These are phyloP conservation scores for Neodiprion fabricii DNA, from an alignment of 1,140 invertebrate species.

Conservation along the genomic window DNA sequence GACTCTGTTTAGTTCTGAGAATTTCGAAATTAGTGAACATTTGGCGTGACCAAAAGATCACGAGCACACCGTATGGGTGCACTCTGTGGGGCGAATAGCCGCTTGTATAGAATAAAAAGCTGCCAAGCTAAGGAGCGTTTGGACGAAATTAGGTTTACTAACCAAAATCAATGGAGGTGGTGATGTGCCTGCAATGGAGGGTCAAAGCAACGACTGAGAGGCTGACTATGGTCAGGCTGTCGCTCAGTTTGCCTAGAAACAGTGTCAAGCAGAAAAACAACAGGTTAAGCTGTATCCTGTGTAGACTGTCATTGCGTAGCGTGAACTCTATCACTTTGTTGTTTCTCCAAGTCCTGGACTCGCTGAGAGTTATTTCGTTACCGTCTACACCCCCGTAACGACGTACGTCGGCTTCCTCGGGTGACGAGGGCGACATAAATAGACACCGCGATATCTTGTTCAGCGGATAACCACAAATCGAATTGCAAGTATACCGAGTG, in stretches of 20 bases:
- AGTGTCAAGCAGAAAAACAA: conserved; percentile 21
- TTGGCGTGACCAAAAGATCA: too few relatives aligned
- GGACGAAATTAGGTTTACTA: background rate
- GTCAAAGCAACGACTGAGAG: conserved; percentile 21
- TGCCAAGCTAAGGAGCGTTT: conserved; percentile 9
- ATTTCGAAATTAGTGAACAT: too few relatives aligned
- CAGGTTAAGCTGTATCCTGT: conserved; percentile 25
- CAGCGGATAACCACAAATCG: background rate
- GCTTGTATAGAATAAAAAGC: conserved; percentile 12
- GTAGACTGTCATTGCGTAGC: conserved; percentile 24
- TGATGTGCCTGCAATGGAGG: conserved; percentile 26
- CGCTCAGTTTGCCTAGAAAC: conserved; percentile 21
- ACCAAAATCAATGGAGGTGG: conserved; percentile 36
- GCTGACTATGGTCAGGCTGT: conserved; percentile 18
- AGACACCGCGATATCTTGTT: background rate
- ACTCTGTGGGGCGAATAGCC: background rate
- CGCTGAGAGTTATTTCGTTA: conserved; percentile 29
- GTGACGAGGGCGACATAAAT: background rate
- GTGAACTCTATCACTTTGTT: conserved; percentile 37
- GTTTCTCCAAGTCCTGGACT: conserved; percentile 26
- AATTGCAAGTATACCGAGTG: too few relatives aligned
- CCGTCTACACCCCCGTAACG: conserved; percentile 38
- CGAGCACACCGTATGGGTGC: too few relatives aligned
- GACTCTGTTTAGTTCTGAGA: too few relatives aligned
- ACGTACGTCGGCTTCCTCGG: background rate